Evolutionary conservation across 2,113 vertebrate genomes (phyloP).

Genomic region (Porphyrio hochstetteri): DNA sequence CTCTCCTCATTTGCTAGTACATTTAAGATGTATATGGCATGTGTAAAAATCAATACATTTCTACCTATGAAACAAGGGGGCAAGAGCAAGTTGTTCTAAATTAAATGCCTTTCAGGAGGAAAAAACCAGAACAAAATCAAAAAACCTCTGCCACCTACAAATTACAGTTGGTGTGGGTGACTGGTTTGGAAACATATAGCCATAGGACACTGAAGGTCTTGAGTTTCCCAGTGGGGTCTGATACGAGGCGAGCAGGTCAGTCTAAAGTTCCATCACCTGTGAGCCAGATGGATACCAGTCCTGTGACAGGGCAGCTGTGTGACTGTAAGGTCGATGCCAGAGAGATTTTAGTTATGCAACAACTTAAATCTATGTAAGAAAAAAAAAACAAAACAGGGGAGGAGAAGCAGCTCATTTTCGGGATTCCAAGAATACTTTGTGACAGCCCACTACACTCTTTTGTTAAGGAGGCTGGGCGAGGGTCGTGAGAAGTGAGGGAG

Average conservation of each 20-base stretch:
- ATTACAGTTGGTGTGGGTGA: neutral
- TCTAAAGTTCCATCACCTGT: neutral
- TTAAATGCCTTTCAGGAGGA: neutral
- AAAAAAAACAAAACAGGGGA: neutral
- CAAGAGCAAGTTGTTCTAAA: neutral
- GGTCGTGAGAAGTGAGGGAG: constrained; percentile 54
- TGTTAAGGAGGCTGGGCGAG: constrained; percentile 42
- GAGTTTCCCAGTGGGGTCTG: neutral
- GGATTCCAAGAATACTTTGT: constrained; percentile 65
- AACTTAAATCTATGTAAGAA: constrained; percentile 51
- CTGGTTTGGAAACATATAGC: neutral
- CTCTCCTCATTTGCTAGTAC: neutral
- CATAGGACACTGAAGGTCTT: neutral
- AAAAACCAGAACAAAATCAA: neutral
- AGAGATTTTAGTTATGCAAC: constrained; percentile 70
- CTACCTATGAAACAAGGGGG: neutral
- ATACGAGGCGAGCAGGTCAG: neutral
- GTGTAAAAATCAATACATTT: neutral
- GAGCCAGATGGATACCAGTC: constrained; percentile 21
- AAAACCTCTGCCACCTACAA: neutral
- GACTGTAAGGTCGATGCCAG: constrained; percentile 47
- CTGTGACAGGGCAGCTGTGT: constrained; percentile 2
- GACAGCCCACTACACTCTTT: constrained; percentile 55
- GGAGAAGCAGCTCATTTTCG: constrained; percentile 39
- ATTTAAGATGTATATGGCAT: neutral